Evolutionary conservation across 2,113 vertebrate species (phyloP).

Genomic region (Apodemus speciosus): DNA sequence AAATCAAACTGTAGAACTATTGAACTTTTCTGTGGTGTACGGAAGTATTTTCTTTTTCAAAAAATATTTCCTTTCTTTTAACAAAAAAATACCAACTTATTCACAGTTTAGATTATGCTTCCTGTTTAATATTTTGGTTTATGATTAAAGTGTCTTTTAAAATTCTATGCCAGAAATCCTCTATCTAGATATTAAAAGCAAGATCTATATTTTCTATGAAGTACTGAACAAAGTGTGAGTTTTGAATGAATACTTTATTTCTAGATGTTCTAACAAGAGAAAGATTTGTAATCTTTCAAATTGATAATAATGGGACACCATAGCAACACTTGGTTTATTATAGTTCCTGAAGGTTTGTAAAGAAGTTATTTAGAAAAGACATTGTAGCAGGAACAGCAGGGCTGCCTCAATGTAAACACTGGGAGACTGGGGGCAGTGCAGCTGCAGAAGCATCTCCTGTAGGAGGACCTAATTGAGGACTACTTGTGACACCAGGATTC

Average conservation of each 20-base stretch:
- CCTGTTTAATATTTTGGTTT: background rate
- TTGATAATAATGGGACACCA: conserved; percentile 57
- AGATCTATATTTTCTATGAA: conserved; percentile 43
- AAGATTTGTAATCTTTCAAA: conserved; percentile 60
- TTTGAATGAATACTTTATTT: conserved; percentile 75
- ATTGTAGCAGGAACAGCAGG: too few species aligned
- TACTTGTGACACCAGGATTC: too few species aligned
- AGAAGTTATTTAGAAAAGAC: conserved; percentile 9
- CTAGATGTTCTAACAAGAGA: conserved; percentile 63
- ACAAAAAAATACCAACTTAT: background rate
- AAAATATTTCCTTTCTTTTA: background rate
- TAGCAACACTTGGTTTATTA: conserved; percentile 38
- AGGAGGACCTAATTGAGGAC: too few species aligned
- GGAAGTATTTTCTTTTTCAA: background rate
- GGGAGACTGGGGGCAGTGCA: too few species aligned
- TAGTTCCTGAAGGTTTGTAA: background rate
- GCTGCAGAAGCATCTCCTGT: too few species aligned
- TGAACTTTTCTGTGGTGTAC: background rate
- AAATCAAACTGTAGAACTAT: background rate
- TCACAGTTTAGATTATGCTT: conserved; percentile 42
- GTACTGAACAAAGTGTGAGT: conserved; percentile 41
- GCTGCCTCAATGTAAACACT: too few species aligned
- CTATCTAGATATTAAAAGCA: conserved; percentile 56
- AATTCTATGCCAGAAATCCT: conserved; percentile 48
- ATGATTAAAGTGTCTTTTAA: conserved; percentile 48